Percentiles rank a stretch among this genome's conserved stretches.
Evolutionary conservation across 2,113 vertebrate genomes (phyloP).

Genomic region (Rafetus swinhoei): DNA sequence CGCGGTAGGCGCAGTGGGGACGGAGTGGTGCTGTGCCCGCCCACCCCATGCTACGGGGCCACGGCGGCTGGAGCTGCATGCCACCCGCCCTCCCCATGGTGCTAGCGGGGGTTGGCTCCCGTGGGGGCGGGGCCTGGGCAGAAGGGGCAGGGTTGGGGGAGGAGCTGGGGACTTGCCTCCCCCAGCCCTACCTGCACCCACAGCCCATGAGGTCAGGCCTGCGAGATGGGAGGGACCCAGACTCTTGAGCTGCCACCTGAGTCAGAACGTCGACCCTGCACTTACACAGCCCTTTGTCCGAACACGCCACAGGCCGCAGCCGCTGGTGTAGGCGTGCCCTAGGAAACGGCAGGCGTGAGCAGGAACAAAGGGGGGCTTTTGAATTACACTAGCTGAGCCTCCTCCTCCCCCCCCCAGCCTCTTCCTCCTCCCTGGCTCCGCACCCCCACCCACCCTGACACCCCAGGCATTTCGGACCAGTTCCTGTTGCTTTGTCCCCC

Average conservation of each 20-base stretch:
- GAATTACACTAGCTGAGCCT: not conserved
- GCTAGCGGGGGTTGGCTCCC: no score
- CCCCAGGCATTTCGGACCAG: constrained; percentile 14
- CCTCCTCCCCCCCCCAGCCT: not conserved
- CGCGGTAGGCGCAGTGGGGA: no score
- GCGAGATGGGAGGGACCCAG: not conserved
- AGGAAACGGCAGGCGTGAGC: not conserved
- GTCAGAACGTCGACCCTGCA: not conserved
- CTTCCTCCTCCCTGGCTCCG: fast-evolving
- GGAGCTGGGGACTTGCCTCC: no score
- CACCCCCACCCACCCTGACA: not conserved
- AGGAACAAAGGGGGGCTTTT: not conserved
- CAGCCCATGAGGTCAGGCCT: not conserved
- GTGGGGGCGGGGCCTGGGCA: no score
- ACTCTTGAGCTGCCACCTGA: not conserved
- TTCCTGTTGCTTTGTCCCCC: not conserved
- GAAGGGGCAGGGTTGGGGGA: no score
- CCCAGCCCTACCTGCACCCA: no score
- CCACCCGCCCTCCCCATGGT: no score
- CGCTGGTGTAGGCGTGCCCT: not conserved
- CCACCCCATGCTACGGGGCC: no score
- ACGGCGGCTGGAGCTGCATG: no score
- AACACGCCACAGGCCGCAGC: not conserved
- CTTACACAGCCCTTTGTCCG: not conserved
- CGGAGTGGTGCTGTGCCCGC: no score